These are phyloP conservation scores for Adelges cooleyi DNA, from an alignment of 1,140 invertebrate genomes.

Conservation along the genomic window DNA sequence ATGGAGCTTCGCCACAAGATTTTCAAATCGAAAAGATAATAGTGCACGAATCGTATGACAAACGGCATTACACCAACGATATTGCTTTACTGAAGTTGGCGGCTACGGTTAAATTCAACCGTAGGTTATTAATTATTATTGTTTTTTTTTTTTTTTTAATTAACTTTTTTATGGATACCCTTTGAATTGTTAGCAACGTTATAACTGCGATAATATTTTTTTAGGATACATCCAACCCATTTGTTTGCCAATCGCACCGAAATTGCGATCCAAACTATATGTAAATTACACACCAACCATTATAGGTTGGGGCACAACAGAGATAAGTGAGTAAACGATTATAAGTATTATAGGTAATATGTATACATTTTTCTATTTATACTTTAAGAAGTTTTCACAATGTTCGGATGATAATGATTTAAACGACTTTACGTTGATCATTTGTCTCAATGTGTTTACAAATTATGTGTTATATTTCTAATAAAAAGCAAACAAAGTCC, in stretches of 20 bases:
- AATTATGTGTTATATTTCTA: no score
- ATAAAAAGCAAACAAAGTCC: no score
- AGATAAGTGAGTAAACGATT: no score
- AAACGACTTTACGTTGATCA: no score
- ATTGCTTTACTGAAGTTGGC: slow-evolving; percentile 42
- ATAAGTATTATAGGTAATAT: no score
- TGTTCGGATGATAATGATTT: no score
- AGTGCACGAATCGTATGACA: slow-evolving; percentile 38
- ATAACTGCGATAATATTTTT: no score
- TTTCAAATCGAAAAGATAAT: slow-evolving; percentile 35
- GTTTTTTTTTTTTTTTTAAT: neutral
- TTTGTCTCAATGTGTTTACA: no score
- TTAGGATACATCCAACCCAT: slow-evolving; percentile 57
- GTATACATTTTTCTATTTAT: no score
- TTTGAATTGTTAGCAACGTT: no score
- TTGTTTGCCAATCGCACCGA: slow-evolving; percentile 52
- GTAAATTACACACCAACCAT: slow-evolving; percentile 48
- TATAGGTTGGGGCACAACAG: slow-evolving; percentile 65
- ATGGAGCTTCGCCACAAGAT: slow-evolving; percentile 38
- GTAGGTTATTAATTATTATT: no score
- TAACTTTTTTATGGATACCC: neutral
- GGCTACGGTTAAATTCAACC: slow-evolving; percentile 37
- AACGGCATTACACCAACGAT: slow-evolving; percentile 40
- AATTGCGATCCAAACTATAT: slow-evolving; percentile 42
- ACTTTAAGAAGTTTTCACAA: no score